Evolutionary conservation across 1,140 invertebrate genomes (phyloP).

Genomic region (Aricia agestis): DNA sequence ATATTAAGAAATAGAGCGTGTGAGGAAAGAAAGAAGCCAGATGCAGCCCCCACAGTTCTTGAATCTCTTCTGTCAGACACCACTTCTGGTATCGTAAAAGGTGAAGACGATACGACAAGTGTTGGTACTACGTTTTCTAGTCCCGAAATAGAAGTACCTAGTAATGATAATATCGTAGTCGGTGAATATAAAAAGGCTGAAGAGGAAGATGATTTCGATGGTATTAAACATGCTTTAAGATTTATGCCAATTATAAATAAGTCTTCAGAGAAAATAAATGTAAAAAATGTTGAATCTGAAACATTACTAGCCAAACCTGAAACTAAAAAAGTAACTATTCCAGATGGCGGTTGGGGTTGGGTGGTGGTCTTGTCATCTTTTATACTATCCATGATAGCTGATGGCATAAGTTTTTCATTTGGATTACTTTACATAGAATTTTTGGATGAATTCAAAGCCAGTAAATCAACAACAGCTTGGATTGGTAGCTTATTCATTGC

Average conservation of each 20-base stretch:
- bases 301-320: conserved; percentile 23
- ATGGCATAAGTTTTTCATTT: conserved; percentile 95
- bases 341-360: conserved; percentile 91
- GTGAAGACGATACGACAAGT: conserved; percentile 52
- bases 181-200: conserved; percentile 15
- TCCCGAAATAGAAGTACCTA: conserved; percentile 52
- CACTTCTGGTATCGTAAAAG: conserved; percentile 62
- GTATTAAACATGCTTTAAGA: conserved; percentile 24
- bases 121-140: conserved; percentile 53
- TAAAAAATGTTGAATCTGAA: conserved; percentile 26
- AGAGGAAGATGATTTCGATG: conserved; percentile 33
- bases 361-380: conserved; percentile 90
- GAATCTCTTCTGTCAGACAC: conserved; percentile 61
- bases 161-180: conserved; percentile 35
- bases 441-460: conserved; percentile 88
- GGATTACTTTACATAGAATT: conserved; percentile 93
- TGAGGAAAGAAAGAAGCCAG: conserved; percentile 34
- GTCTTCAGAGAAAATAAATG: conserved; percentile 14
- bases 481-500: conserved; percentile 92
- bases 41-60: conserved; percentile 42
- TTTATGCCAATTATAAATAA: not conserved
- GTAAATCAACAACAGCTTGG: conserved; percentile 90
- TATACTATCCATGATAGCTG: conserved; percentile 94
- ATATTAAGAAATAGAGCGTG: conserved; percentile 45
- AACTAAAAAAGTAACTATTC: conserved; percentile 74